Conservation (phyloP, 1,140 invertebrate species). For the Dendrolimus kikuchii region DNA sequence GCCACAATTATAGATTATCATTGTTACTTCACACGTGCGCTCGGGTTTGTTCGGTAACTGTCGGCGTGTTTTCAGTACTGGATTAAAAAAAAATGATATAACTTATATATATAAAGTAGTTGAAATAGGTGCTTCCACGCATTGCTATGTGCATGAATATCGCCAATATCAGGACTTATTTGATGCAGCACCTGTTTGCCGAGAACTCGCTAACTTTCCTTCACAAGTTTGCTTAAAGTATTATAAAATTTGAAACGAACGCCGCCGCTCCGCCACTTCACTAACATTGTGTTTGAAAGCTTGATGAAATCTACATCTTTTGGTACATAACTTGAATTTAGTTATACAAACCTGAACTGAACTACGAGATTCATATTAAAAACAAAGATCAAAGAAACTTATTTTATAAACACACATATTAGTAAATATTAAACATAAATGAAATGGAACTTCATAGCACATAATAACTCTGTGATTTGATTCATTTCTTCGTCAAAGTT, state of each 20-base stretch:
- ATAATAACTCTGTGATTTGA: too few species aligned
- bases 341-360: background rate
- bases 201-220: constrained; percentile 43
- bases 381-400: too few species aligned
- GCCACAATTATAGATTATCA: too few species aligned
- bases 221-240: constrained; percentile 57
- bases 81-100: too few species aligned
- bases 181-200: constrained; percentile 50
- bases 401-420: too few species aligned
- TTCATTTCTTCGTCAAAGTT: too few species aligned
- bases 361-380: background rate
- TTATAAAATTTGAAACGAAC: constrained; percentile 51
- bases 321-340: background rate
- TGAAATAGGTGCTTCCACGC: constrained; percentile 11
- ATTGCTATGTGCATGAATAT: constrained; percentile 21
- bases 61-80: too few species aligned
- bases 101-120: too few species aligned
- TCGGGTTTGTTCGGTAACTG: too few species aligned
- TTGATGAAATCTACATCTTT: constrained; percentile 31
- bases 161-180: constrained; percentile 42
- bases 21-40: too few species aligned
- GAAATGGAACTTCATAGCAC: too few species aligned
- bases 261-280: constrained; percentile 21
- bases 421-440: too few species aligned
- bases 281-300: constrained; percentile 45